phyloP scores from a whole-genome alignment of 2,888 invertebrate genomes.

The Sipha maydis region DNA sequence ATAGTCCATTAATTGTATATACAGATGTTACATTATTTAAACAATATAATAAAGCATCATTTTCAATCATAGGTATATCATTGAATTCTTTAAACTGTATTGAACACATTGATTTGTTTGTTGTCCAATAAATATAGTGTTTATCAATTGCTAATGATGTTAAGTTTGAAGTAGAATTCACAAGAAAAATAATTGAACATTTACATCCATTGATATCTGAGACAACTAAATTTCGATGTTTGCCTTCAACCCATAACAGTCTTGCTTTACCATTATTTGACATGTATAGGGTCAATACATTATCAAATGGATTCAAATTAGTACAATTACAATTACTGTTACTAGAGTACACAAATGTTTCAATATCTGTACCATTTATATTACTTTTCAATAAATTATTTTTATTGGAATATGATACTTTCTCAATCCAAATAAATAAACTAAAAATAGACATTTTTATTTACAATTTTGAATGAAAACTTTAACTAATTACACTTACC shows the following conservation, averaged over 20 bases:
- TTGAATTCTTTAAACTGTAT: conserved; percentile 34
- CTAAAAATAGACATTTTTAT: conserved; percentile 67
- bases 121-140: conserved; percentile 78
- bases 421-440: conserved; percentile 81
- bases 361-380: conserved; percentile 71
- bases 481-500: conserved; percentile 59
- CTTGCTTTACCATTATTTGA: conserved; percentile 64
- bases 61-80: conserved; percentile 14
- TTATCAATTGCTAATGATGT: conserved; percentile 78
- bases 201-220: conserved; percentile 77
- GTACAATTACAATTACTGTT: conserved; percentile 61
- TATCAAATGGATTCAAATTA: conserved; percentile 31
- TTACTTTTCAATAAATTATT: conserved; percentile 74
- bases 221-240: conserved; percentile 73
- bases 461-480: conserved; percentile 17
- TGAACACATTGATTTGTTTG: conserved; percentile 41
- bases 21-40: conserved; percentile 44
- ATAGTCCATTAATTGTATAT: conserved; percentile 35
- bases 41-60: conserved; percentile 23
- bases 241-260: conserved; percentile 76
- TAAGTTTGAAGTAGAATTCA: conserved; percentile 63
- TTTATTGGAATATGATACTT: conserved; percentile 72
- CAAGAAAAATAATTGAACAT: conserved; percentile 71
- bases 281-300: conserved; percentile 50
- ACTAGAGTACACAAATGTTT: conserved; percentile 71